phyloP scores from a whole-genome alignment of 2,888 invertebrate genomes.

The Cheilosia grossa region DNA sequence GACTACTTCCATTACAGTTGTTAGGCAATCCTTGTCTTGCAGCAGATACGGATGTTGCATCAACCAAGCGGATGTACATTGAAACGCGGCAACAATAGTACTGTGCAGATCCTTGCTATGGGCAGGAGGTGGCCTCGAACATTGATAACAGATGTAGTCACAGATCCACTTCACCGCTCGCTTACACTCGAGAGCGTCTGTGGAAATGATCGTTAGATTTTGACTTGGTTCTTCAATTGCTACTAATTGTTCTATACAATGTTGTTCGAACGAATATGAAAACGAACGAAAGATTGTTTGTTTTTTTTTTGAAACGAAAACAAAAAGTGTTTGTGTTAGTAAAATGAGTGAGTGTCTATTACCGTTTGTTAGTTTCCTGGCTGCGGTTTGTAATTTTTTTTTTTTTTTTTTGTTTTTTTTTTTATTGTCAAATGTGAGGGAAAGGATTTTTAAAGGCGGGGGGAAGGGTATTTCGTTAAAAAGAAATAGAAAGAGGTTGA shows the following conservation, averaged over 20 bases:
- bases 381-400: constrained; percentile 76
- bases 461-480: constrained; percentile 57
- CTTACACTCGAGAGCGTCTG: constrained; percentile 95
- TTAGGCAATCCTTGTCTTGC: constrained; percentile 95
- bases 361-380: constrained; percentile 82
- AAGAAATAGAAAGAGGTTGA: constrained; percentile 70
- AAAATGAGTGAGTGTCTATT: constrained; percentile 79
- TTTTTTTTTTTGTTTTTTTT: constrained; percentile 49
- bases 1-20: constrained; percentile 97
- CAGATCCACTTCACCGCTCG: constrained; percentile 98
- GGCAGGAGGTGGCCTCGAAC: constrained; percentile 95
- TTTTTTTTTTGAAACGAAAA: constrained; percentile 71
- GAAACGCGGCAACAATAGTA: constrained; percentile 95
- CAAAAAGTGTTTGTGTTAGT: constrained; percentile 78
- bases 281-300: constrained; percentile 68
- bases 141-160: constrained; percentile 98
- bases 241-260: constrained; percentile 82
- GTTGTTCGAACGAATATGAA: constrained; percentile 71
- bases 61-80: constrained; percentile 96
- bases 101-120: constrained; percentile 98
- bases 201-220: constrained; percentile 83
- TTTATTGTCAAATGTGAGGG: constrained; percentile 61
- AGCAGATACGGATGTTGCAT: constrained; percentile 94
- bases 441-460: constrained; percentile 40
- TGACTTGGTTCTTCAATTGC: constrained; percentile 83